Evolutionary conservation across 2,797 vertebrate genomes (phyloP).

Genomic region (Furcifer pardalis): DNA sequence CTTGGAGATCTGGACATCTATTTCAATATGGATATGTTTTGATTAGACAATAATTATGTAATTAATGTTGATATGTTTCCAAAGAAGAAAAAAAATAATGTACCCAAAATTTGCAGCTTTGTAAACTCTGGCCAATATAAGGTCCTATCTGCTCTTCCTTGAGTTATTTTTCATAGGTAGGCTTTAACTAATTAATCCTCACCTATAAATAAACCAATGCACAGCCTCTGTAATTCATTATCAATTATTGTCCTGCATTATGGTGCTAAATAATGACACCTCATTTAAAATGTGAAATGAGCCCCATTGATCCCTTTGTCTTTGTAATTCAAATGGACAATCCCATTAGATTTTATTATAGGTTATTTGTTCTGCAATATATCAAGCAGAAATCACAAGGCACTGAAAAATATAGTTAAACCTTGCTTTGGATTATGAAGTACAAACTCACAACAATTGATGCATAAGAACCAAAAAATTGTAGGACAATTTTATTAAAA

Average conservation of each 20-base stretch:
- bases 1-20: not conserved
- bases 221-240: constrained; percentile 59
- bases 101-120: not conserved
- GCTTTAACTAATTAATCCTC: constrained; percentile 51
- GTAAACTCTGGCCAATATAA: not conserved
- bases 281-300: constrained; percentile 65
- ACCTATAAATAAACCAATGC: constrained; percentile 46
- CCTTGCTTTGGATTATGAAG: not conserved
- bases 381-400: constrained; percentile 57
- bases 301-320: constrained; percentile 63
- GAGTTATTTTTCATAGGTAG: not conserved
- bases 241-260: constrained; percentile 53
- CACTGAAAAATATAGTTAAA: constrained; percentile 28
- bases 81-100: not conserved
- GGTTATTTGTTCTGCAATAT: constrained; percentile 44
- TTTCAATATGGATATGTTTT: not conserved
- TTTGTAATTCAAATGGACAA: constrained; percentile 66
- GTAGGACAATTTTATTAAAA: not conserved
- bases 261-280: constrained; percentile 56
- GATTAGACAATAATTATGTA: not conserved
- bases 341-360: constrained; percentile 54
- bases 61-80: not conserved
- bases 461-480: not conserved
- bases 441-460: not conserved
- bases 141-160: not conserved